Percentiles rank a stretch among this genome's conserved stretches.
phyloP scores from a whole-genome alignment of 2,888 invertebrate genomes.

The Antheraea yamamai region DNA sequence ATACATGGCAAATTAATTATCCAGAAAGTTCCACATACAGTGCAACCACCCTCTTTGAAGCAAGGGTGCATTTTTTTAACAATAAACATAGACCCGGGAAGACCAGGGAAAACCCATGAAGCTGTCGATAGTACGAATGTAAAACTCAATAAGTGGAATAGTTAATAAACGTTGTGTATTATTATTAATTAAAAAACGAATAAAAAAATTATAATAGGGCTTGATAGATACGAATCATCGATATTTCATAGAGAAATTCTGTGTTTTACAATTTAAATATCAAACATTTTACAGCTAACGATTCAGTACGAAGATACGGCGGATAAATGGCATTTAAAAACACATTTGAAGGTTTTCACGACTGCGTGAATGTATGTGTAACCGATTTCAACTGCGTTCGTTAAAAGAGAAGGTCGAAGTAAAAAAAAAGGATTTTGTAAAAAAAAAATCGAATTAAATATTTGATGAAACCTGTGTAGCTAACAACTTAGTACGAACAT shows the following conservation, averaged over 20 bases:
- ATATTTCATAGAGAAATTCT: no score
- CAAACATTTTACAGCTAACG: neutral
- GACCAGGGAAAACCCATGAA: neutral
- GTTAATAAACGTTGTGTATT: neutral
- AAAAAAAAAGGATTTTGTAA: no score
- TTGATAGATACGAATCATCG: no score
- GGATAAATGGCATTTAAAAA: neutral
- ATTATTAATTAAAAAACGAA: neutral
- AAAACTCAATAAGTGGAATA: neutral
- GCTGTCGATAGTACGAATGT: conserved; percentile 2
- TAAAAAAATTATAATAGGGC: no score
- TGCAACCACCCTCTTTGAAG: conserved; percentile 2
- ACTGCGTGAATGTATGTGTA: no score
- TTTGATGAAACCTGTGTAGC: no score
- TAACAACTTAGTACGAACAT: no score
- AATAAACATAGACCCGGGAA: neutral
- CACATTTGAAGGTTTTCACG: no score
- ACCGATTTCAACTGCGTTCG: no score
- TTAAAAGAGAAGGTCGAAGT: no score
- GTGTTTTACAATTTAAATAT: no score
- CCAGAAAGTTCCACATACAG: neutral
- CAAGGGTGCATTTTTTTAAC: neutral
- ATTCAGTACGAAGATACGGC: neutral
- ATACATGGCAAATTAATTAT: neutral
- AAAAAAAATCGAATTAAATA: no score